Percentiles rank a stretch among this genome's conserved stretches.
phyloP scores from a whole-genome alignment of 2,113 vertebrate genomes.

The Albula goreensis region DNA sequence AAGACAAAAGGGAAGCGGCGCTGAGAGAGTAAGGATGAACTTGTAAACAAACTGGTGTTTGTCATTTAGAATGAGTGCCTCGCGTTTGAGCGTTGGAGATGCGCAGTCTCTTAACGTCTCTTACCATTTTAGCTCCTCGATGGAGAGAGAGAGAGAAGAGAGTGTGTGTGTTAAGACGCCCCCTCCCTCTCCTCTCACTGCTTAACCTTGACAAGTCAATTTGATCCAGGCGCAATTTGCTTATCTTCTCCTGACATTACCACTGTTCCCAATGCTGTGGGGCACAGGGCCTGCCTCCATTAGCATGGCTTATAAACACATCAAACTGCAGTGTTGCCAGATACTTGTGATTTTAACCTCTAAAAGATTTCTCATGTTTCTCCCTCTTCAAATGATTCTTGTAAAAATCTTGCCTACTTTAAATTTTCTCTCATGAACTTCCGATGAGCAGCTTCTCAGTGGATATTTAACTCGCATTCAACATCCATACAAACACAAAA shows the following conservation, averaged over 20 bases:
- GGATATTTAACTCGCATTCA: too few species aligned
- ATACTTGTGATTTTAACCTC: neutral
- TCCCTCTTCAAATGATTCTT: too few species aligned
- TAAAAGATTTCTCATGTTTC: neutral
- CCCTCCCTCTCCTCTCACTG: slow-evolving; percentile 56
- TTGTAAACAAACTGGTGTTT: slow-evolving; percentile 4
- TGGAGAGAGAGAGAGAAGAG: slow-evolving; percentile 38
- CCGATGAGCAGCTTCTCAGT: too few species aligned
- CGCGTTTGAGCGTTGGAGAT: slow-evolving; percentile 32
- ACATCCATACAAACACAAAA: too few species aligned
- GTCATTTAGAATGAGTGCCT: slow-evolving; percentile 45
- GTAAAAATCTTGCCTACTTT: too few species aligned
- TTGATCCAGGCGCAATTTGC: slow-evolving; percentile 71
- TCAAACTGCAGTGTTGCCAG: slow-evolving; percentile 39
- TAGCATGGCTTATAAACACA: slow-evolving; percentile 66
- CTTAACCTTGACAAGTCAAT: slow-evolving; percentile 78
- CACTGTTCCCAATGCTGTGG: slow-evolving; percentile 59
- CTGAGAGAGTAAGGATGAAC: neutral
- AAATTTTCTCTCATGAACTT: too few species aligned
- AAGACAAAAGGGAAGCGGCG: neutral
- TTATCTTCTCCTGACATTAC: slow-evolving; percentile 74
- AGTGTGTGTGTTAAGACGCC: slow-evolving; percentile 38
- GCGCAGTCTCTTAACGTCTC: slow-evolving; percentile 24
- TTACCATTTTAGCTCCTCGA: slow-evolving; percentile 39
- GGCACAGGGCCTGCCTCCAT: slow-evolving; percentile 60